Percentiles rank a stretch among this genome's conserved stretches.
phyloP scores from a whole-genome alignment of 2,113 vertebrate species.

The Panthera tigris region DNA sequence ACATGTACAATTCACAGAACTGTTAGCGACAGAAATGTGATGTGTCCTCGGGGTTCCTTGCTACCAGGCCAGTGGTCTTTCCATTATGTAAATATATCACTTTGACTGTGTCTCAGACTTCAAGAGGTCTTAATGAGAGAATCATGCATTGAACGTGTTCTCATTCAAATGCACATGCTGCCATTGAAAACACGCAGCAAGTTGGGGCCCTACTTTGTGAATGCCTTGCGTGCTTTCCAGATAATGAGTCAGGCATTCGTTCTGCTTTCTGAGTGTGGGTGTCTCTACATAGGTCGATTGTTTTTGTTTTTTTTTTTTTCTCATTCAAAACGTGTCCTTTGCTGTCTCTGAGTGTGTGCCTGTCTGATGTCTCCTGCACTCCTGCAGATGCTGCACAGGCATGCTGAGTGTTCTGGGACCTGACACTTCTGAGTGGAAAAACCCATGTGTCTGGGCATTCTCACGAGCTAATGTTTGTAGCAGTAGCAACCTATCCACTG shows the following conservation, averaged over 20 bases:
- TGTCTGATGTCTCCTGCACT: conserved; percentile 48
- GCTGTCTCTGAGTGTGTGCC: conserved; percentile 58
- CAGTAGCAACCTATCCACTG: background rate
- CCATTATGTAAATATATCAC: background rate
- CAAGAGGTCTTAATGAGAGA: background rate
- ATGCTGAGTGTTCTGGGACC: background rate
- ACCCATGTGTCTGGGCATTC: background rate
- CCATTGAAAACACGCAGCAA: background rate
- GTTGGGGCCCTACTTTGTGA: conserved; percentile 31
- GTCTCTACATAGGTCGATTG: conserved; percentile 68
- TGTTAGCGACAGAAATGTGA: background rate
- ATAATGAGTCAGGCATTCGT: conserved; percentile 62
- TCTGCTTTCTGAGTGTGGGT: conserved; percentile 71
- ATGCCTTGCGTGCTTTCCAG: conserved; percentile 48
- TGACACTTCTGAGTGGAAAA: background rate
- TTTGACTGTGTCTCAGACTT: background rate
- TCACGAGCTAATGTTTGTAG: background rate
- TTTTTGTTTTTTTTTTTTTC: background rate
- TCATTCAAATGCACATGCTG: background rate
- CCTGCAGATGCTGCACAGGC: background rate
- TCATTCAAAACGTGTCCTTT: conserved; percentile 79
- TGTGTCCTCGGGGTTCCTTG: background rate
- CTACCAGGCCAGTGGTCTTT: background rate
- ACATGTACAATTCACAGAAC: background rate
- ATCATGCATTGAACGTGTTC: accelerated